Conservation (phyloP, 2,113 vertebrate genomes). For the Coreoperca whiteheadi region DNA sequence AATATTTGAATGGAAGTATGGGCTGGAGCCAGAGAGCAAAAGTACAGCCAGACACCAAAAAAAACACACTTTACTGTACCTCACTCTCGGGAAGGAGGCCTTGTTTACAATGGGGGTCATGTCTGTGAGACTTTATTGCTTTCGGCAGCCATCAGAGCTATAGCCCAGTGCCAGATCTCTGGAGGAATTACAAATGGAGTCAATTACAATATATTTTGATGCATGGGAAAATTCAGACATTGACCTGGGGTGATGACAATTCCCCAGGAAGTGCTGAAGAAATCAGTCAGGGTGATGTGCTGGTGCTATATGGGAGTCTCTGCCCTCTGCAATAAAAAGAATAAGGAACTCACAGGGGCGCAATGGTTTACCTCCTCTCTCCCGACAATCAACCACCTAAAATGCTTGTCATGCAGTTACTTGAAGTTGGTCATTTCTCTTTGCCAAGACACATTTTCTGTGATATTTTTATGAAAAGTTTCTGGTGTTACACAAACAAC, state of each 20-base stretch:
- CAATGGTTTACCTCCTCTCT: constrained; percentile 45
- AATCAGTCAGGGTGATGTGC: constrained; percentile 68
- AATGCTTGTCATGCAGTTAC: constrained; percentile 46
- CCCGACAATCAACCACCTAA: constrained; percentile 48
- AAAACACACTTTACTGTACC: constrained; percentile 42
- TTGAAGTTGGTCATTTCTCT: constrained; percentile 51
- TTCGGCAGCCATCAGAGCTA: constrained; percentile 79
- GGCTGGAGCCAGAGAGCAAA: constrained; percentile 21
- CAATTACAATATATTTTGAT: constrained; percentile 84
- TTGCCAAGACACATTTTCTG: constrained; percentile 34
- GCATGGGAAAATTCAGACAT: constrained; percentile 82
- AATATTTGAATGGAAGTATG: constrained; percentile 35
- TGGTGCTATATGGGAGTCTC: constrained; percentile 46
- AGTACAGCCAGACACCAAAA: constrained; percentile 12
- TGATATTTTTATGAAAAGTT: constrained; percentile 37
- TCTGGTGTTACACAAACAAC: constrained; percentile 18
- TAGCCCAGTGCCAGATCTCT: constrained; percentile 76
- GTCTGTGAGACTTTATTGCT: constrained; percentile 80
- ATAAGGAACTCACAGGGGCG: constrained; percentile 34
- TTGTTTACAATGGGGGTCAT: constrained; percentile 79
- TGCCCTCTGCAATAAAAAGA: constrained; percentile 65
- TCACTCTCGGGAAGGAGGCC: constrained; percentile 46
- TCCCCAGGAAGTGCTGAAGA: constrained; percentile 71
- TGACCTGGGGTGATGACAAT: constrained; percentile 81
- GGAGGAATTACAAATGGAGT: constrained; percentile 83